These are phyloP conservation scores for Altica lythri DNA, from an alignment of 2,888 invertebrate genomes.

Conservation along the genomic window DNA sequence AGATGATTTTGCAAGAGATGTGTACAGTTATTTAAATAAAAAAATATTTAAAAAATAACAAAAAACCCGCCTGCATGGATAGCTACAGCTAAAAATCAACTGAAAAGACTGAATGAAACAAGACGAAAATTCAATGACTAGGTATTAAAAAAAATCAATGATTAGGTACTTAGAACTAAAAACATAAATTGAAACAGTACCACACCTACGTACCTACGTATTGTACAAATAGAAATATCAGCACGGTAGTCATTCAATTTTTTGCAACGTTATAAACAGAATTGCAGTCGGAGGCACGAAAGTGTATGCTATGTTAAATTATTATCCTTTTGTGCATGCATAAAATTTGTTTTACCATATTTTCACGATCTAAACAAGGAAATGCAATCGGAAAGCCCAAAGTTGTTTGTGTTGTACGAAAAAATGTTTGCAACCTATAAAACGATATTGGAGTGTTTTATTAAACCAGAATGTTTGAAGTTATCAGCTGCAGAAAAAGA, in stretches of 20 bases:
- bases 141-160: neutral
- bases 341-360: neutral
- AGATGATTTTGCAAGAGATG: conserved; percentile 38
- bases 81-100: conserved; percentile 33
- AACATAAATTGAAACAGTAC: conserved; percentile 1
- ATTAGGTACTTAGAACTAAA: neutral
- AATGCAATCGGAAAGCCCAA: conserved; percentile 9
- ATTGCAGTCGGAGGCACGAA: too few relatives aligned
- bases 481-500: too few relatives aligned
- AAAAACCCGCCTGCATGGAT: too few relatives aligned
- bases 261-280: too few relatives aligned
- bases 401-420: neutral
- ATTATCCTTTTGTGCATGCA: conserved; percentile 1
- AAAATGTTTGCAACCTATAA: too few relatives aligned
- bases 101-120: conserved; percentile 34
- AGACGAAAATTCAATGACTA: neutral
- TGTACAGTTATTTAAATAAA: conserved; percentile 41
- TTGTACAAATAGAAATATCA: too few relatives aligned
- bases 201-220: too few relatives aligned
- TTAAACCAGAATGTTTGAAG: too few relatives aligned
- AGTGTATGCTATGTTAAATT: neutral
- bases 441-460: too few relatives aligned
- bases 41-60: too few relatives aligned
- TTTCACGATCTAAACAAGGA: conserved; percentile 4
- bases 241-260: too few relatives aligned